phyloP scores from a whole-genome alignment of 2,888 invertebrate species.

The Platycheirus rosarum region DNA sequence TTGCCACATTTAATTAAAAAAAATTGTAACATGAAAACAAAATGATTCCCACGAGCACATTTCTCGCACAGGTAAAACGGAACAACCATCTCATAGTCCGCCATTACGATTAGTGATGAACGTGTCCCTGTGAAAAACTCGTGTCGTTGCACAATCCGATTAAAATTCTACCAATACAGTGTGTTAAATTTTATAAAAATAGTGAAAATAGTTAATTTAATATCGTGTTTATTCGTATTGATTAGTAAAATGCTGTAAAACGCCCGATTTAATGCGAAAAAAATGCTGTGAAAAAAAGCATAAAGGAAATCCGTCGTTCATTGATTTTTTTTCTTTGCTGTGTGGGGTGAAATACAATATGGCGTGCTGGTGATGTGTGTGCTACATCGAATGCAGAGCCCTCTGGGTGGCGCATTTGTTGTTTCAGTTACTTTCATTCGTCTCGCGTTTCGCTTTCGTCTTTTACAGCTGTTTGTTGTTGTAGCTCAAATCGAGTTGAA shows the following conservation, averaged over 20 bases:
- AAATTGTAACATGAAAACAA: conserved; percentile 61
- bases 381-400: conserved; percentile 74
- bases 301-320: conserved; percentile 65
- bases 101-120: conserved; percentile 82
- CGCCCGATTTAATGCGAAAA: conserved; percentile 78
- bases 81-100: conserved; percentile 76
- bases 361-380: conserved; percentile 75
- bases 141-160: conserved; percentile 80
- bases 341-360: conserved; percentile 72
- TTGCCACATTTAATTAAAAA: conserved; percentile 41
- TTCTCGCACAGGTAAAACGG: conserved; percentile 72
- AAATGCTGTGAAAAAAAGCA: conserved; percentile 81
- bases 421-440: conserved; percentile 72
- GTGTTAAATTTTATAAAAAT: conserved; percentile 78
- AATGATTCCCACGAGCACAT: conserved; percentile 67
- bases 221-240: conserved; percentile 77
- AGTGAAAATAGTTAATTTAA: conserved; percentile 78
- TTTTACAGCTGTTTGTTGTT: conserved; percentile 6
- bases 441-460: conserved; percentile 46
- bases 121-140: conserved; percentile 82
- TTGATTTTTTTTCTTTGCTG: conserved; percentile 72
- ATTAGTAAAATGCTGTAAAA: conserved; percentile 76
- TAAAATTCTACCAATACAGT: conserved; percentile 78
- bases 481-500: conserved; percentile 55
- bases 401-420: conserved; percentile 75